Conservation (phyloP, 2,113 vertebrate genomes). For the Clarias gariepinus region DNA sequence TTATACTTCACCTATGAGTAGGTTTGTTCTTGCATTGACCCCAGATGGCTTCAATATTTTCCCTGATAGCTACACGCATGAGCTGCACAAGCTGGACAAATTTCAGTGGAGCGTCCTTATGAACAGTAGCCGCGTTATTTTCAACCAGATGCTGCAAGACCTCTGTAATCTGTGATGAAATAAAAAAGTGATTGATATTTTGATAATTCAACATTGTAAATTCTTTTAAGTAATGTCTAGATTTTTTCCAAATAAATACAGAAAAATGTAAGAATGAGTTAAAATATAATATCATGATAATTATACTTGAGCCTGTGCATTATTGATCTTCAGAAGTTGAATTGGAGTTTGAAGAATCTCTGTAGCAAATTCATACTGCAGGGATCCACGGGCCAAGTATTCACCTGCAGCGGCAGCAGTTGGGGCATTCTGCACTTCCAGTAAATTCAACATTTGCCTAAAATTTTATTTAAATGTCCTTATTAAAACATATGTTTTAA, state of each 20-base stretch:
- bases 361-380: constrained; percentile 72
- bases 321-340: constrained; percentile 70
- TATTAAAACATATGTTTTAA: neutral
- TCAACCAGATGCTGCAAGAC: constrained; percentile 71
- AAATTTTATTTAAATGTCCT: constrained; percentile 1
- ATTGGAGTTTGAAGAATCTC: constrained; percentile 71
- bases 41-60: constrained; percentile 69
- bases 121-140: constrained; percentile 68
- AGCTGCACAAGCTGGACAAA: constrained; percentile 77
- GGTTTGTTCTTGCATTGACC: constrained; percentile 55
- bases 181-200: neutral
- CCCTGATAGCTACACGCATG: constrained; percentile 55
- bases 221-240: neutral
- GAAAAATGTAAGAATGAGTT: neutral
- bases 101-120: constrained; percentile 72
- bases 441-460: constrained; percentile 74
- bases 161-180: constrained; percentile 67
- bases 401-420: constrained; percentile 41
- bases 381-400: constrained; percentile 63
- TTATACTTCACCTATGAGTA: constrained; percentile 60
- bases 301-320: constrained; percentile 66
- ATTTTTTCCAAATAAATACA: neutral
- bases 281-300: neutral
- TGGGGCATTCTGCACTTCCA: constrained; percentile 61
- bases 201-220: neutral